Evolutionary conservation across 2,888 invertebrate species (phyloP).

Genomic region (Caenorhabditis japonica): DNA sequence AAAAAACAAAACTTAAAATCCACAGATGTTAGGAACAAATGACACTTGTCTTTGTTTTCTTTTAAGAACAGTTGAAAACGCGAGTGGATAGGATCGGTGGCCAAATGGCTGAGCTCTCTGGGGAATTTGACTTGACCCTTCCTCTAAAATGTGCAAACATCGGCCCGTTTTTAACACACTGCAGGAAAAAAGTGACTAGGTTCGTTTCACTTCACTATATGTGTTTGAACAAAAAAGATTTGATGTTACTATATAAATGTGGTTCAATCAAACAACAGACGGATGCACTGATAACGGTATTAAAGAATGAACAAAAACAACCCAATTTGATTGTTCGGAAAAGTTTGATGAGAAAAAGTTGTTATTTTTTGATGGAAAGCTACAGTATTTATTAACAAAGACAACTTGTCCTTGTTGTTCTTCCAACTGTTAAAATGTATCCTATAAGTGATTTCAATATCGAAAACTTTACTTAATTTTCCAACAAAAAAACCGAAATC

Average conservation of each 20-base stretch:
- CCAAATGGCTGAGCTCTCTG: conserved; percentile 31
- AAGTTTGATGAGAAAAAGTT: conserved; percentile 28
- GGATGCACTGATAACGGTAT: conserved; percentile 14
- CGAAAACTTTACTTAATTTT: not conserved
- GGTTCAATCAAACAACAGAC: not conserved
- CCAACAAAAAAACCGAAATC: conserved; percentile 6
- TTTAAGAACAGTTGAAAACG: conserved; percentile 26
- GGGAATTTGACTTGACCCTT: conserved; percentile 50
- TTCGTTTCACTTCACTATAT: too few species aligned
- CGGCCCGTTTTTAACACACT: conserved; percentile 28
- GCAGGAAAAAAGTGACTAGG: too few species aligned
- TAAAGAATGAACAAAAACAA: conserved; percentile 16
- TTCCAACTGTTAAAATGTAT: not conserved
- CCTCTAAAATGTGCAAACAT: conserved; percentile 49
- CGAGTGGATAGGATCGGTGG: conserved; percentile 44
- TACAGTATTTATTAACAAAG: not conserved
- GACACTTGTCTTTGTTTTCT: conserved; percentile 17
- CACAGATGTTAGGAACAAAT: not conserved
- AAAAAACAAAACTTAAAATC: not conserved
- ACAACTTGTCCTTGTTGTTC: conserved; percentile 16
- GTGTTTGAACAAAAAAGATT: too few species aligned
- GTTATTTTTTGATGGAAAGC: conserved; percentile 3
- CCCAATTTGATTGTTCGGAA: conserved; percentile 20
- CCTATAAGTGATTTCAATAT: conserved; percentile 1
- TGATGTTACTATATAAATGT: too few species aligned